A percentile compares a stretch with the other conserved stretches of the same genome.
These are phyloP conservation scores for Cairina moschata DNA, from an alignment of 2,113 vertebrate species.

Conservation along the genomic window DNA sequence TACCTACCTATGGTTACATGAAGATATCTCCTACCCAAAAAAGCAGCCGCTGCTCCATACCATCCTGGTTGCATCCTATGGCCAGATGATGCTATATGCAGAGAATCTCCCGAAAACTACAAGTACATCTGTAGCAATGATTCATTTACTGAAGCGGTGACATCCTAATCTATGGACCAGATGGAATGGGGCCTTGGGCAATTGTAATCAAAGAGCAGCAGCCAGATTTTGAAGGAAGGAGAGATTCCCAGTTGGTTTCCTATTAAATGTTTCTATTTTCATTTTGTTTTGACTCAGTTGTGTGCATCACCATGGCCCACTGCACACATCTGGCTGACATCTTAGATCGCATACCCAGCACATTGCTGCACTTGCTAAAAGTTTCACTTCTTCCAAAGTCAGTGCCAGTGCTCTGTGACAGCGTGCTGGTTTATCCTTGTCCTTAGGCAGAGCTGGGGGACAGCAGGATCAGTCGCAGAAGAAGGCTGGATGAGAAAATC, in stretches of 20 bases:
- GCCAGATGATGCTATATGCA: not conserved
- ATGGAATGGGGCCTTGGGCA: constrained; percentile 62
- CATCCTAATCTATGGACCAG: constrained; percentile 58
- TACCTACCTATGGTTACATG: not conserved
- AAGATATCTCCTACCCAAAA: not conserved
- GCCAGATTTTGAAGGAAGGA: constrained; percentile 22
- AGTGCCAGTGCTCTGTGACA: not conserved
- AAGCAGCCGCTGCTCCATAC: not conserved
- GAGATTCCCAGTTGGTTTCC: constrained; percentile 56
- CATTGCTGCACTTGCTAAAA: constrained; percentile 9
- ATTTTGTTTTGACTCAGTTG: constrained; percentile 59
- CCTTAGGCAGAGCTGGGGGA: not conserved
- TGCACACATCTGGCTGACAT: constrained; percentile 62
- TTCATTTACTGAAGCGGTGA: constrained; percentile 60
- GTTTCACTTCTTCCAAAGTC: constrained; percentile 43
- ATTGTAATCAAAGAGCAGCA: constrained; percentile 67
- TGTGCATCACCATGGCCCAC: constrained; percentile 54
- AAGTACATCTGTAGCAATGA: constrained; percentile 35
- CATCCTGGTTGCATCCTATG: not conserved
- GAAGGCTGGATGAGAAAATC: not conserved
- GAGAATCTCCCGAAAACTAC: constrained; percentile 16
- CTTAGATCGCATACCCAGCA: not conserved
- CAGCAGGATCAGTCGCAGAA: not conserved
- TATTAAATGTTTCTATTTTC: constrained; percentile 58
- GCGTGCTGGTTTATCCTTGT: not conserved